phyloP scores from a whole-genome alignment of 2,797 vertebrate genomes.

The Danio aesculapii region DNA sequence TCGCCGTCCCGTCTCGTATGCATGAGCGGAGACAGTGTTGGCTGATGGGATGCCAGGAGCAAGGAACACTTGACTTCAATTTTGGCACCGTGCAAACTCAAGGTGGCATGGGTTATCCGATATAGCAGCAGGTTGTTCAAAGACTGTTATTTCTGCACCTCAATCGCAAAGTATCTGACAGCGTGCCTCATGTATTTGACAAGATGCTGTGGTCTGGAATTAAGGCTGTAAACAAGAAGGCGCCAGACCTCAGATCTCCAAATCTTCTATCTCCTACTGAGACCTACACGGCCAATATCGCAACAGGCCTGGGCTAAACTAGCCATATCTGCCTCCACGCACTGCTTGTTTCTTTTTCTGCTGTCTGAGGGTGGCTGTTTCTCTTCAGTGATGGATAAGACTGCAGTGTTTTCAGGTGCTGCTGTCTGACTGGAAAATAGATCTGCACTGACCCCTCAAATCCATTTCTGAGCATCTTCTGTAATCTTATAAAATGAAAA shows the following conservation, averaged over 20 bases:
- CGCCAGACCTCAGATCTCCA: slow-evolving; percentile 27
- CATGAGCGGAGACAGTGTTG: slow-evolving; percentile 44
- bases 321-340: slow-evolving; percentile 41
- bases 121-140: slow-evolving; percentile 39
- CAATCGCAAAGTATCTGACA: slow-evolving; percentile 35
- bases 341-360: slow-evolving; percentile 20
- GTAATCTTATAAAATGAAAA: slow-evolving; percentile 37
- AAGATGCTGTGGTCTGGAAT: not conserved
- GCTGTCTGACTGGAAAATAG: slow-evolving; percentile 43
- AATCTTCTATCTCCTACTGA: slow-evolving; percentile 44
- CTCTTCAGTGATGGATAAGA: slow-evolving; percentile 42
- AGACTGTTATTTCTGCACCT: slow-evolving; percentile 41
- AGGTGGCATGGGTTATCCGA: slow-evolving; percentile 24
- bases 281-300: slow-evolving; percentile 42
- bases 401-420: slow-evolving; percentile 23
- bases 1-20: slow-evolving; percentile 37
- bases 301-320: slow-evolving; percentile 38
- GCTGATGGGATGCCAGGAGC: slow-evolving; percentile 34
- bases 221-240: slow-evolving; percentile 40
- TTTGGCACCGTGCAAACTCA: slow-evolving; percentile 19
- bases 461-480: slow-evolving; percentile 41
- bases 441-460: slow-evolving; percentile 55
- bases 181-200: slow-evolving; percentile 3
- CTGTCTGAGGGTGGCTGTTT: slow-evolving; percentile 27
- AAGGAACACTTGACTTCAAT: slow-evolving; percentile 49